These are phyloP conservation scores for Bombylius discolor DNA, from an alignment of 2,888 invertebrate species.

Conservation along the genomic window DNA sequence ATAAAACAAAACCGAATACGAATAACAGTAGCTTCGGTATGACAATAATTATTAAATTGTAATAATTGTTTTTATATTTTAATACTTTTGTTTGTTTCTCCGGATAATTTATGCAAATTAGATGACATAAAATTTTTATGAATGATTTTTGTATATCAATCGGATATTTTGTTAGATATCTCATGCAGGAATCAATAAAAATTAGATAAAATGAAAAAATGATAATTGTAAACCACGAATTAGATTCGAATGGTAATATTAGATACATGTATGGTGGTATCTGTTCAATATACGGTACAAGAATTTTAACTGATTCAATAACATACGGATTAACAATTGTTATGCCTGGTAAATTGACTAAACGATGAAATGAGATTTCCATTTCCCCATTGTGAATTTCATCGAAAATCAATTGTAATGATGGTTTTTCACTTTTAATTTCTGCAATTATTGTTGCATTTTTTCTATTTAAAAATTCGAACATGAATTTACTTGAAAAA, in stretches of 20 bases:
- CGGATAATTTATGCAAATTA: background rate
- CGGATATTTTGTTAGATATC: background rate
- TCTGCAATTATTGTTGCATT: background rate
- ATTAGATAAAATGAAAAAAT: background rate
- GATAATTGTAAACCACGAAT: background rate
- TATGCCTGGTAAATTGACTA: background rate
- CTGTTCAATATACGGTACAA: background rate
- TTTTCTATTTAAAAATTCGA: background rate
- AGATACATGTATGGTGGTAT: background rate
- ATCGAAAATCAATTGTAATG: no score
- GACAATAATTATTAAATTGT: background rate
- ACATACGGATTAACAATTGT: background rate
- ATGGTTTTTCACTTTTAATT: no score
- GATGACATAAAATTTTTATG: background rate
- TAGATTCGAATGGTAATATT: background rate
- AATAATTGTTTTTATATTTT: background rate
- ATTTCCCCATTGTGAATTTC: background rate
- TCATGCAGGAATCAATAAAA: no score
- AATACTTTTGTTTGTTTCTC: background rate
- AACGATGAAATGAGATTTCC: background rate
- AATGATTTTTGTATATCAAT: background rate
- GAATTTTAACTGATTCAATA: background rate
- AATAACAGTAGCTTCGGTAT: background rate
- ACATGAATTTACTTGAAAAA: background rate
- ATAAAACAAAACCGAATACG: conserved; percentile 2